Evolutionary conservation across 2,888 invertebrate genomes (phyloP).

Genomic region (Myopa tessellatipennis): DNA sequence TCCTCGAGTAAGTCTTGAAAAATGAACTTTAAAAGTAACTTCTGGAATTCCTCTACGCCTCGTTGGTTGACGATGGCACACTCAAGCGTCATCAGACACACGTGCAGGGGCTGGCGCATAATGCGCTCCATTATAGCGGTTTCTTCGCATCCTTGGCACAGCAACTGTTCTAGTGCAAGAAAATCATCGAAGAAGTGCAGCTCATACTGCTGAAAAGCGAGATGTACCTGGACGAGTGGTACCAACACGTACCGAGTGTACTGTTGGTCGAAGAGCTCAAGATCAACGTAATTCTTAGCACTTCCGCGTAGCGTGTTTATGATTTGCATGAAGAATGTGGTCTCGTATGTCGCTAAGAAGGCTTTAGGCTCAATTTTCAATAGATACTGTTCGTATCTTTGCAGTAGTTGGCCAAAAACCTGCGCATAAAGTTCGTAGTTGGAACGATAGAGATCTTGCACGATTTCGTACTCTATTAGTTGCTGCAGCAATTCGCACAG

Average conservation of each 20-base stretch:
- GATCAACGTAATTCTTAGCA: conserved; percentile 54
- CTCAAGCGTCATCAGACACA: conserved; percentile 56
- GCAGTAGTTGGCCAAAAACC: conserved; percentile 54
- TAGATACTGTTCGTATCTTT: conserved; percentile 55
- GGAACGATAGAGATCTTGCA: conserved; percentile 59
- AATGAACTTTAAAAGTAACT: conserved; percentile 39
- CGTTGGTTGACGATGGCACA: conserved; percentile 55
- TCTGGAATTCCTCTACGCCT: conserved; percentile 39
- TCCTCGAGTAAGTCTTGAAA: conserved; percentile 39
- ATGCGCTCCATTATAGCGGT: conserved; percentile 42
- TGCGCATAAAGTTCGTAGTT: conserved; percentile 52
- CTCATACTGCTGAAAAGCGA: conserved; percentile 51
- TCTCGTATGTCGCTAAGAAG: conserved; percentile 49
- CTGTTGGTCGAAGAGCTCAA: conserved; percentile 41
- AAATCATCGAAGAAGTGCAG: conserved; percentile 59
- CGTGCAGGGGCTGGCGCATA: conserved; percentile 51
- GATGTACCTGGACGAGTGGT: conserved; percentile 54
- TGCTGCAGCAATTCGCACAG: conserved; percentile 52
- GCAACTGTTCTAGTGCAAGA: conserved; percentile 54
- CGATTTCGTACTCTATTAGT: conserved; percentile 55
- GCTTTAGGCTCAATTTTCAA: not conserved
- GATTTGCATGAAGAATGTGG: conserved; percentile 53
- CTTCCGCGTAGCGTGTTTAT: conserved; percentile 54
- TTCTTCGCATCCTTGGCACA: conserved; percentile 47
- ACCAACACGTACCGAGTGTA: conserved; percentile 50